Percentiles rank a stretch among this genome's conserved stretches.
Evolutionary conservation across 2,797 vertebrate genomes (phyloP).

Genomic region (Mallotus villosus): DNA sequence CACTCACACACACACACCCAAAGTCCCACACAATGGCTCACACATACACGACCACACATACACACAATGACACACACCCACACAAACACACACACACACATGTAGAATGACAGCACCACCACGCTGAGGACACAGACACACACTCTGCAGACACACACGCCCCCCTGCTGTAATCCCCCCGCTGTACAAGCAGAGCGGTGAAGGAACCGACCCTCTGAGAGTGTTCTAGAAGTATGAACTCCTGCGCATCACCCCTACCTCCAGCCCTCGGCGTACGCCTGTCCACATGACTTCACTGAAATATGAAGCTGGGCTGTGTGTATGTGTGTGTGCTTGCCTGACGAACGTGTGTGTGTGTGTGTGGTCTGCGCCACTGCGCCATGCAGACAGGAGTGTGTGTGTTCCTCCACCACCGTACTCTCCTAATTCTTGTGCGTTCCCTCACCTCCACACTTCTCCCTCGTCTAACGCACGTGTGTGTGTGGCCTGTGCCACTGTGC

Average conservation of each 20-base stretch:
- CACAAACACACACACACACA: conserved; percentile 16
- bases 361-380: too few relatives aligned
- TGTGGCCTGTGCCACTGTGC: not conserved
- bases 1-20: too few relatives aligned
- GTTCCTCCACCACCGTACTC: not conserved
- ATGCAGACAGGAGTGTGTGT: too few relatives aligned
- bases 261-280: conserved; percentile 29
- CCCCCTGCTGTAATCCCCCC: not conserved
- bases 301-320: conserved; percentile 52
- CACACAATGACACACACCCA: conserved; percentile 8
- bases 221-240: too few relatives aligned
- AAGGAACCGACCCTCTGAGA: too few relatives aligned
- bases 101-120: too few relatives aligned
- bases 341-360: too few relatives aligned
- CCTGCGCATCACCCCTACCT: too few relatives aligned
- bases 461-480: too few relatives aligned
- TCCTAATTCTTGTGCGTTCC: not conserved
- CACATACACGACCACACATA: too few relatives aligned
- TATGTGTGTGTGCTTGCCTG: conserved; percentile 24
- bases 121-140: not conserved
- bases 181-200: too few relatives aligned
- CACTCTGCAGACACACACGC: conserved; percentile 30
- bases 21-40: too few relatives aligned
- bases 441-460: not conserved
- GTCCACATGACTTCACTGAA: conserved; percentile 56